These are phyloP conservation scores for Microcebus ravelobensis DNA, from an alignment of 2,113 vertebrate genomes.

Conservation along the genomic window DNA sequence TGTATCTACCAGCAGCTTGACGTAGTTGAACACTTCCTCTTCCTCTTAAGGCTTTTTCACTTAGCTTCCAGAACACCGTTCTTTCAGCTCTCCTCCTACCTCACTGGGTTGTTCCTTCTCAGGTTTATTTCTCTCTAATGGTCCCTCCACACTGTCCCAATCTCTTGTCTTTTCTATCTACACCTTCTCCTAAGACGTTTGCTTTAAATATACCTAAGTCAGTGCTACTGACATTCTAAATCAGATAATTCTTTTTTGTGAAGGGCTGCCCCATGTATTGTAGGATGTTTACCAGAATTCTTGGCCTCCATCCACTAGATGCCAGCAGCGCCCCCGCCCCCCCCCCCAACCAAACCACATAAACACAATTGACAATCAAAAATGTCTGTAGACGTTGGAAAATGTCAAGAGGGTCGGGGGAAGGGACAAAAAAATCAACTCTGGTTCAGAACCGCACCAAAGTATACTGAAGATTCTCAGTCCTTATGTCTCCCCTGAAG, in stretches of 20 bases:
- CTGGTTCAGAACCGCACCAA: neutral
- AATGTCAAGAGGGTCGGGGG: neutral
- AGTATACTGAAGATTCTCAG: neutral
- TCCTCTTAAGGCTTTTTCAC: too few species aligned
- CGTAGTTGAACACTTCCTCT: neutral
- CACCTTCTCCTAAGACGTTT: neutral
- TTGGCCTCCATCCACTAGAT: neutral
- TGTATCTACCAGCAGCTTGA: neutral
- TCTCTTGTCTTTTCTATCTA: neutral
- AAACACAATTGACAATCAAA: neutral
- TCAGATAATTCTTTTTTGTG: neutral
- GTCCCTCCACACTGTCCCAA: neutral
- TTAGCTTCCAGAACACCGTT: neutral
- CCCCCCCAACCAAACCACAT: neutral
- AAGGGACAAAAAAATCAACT: neutral
- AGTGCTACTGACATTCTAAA: neutral
- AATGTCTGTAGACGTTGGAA: neutral
- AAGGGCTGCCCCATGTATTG: neutral
- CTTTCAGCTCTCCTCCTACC: neutral
- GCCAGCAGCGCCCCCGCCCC: neutral
- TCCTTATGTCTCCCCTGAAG: neutral
- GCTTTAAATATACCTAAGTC: neutral
- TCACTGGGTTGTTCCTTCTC: neutral
- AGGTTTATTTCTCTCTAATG: neutral
- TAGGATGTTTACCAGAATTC: neutral